Percentiles rank a stretch among this genome's conserved stretches.
These are phyloP conservation scores for Pionites leucogaster DNA, from an alignment of 2,113 vertebrate species.

Conservation along the genomic window DNA sequence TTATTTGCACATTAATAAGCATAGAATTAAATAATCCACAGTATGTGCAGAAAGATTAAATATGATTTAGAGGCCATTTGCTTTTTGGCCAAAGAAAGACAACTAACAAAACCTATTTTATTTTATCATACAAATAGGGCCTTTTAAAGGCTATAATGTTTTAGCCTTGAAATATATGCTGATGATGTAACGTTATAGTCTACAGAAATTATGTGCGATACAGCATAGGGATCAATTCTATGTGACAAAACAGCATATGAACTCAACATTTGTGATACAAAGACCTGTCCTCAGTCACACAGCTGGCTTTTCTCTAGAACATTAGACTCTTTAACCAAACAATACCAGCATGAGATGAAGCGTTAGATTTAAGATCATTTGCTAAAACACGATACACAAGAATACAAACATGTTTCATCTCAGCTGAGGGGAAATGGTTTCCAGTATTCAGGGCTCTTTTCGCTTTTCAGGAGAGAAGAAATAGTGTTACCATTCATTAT, in stretches of 20 bases:
- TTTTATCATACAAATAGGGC: background rate
- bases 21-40: background rate
- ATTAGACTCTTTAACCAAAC: background rate
- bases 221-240: background rate
- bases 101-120: background rate
- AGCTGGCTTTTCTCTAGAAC: background rate
- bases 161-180: background rate
- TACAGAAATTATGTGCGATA: background rate
- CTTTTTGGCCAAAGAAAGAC: background rate
- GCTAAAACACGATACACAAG: background rate
- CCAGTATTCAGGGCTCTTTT: background rate
- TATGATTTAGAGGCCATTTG: background rate
- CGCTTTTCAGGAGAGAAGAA: background rate
- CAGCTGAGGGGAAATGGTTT: background rate
- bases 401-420: background rate
- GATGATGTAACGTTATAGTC: background rate
- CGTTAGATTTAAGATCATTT: background rate
- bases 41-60: background rate
- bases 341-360: background rate
- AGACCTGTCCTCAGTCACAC: background rate
- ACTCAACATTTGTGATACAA: background rate
- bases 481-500: background rate
- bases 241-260: background rate
- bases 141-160: background rate
- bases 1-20: background rate